Evolutionary conservation across 2,113 vertebrate species (phyloP).

Genomic region (Cyprinodon variegatus): DNA sequence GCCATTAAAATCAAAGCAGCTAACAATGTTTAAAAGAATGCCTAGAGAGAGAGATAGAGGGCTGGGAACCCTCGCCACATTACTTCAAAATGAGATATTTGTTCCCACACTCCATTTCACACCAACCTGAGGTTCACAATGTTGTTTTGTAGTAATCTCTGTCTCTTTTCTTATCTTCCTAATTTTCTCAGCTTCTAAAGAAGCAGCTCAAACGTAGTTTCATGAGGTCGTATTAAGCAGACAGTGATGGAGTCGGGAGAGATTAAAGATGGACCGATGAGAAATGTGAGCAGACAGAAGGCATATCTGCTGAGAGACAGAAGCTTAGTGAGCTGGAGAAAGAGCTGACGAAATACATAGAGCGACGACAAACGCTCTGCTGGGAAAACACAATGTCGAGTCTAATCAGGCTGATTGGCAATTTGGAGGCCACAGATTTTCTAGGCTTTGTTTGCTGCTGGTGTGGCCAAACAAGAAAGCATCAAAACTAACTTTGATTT

Average conservation of each 20-base stretch:
- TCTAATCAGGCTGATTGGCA: constrained; percentile 72
- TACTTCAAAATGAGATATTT: constrained; percentile 64
- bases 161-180: constrained; percentile 56
- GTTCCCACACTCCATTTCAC: constrained; percentile 58
- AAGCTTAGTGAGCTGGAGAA: constrained; percentile 47
- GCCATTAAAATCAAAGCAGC: constrained; percentile 70
- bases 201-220: constrained; percentile 54
- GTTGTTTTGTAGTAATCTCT: constrained; percentile 52
- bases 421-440: constrained; percentile 69
- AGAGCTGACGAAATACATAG: constrained; percentile 56
- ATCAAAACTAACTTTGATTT: constrained; percentile 46
- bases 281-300: constrained; percentile 53
- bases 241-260: constrained; percentile 43
- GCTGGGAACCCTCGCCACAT: constrained; percentile 45
- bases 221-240: constrained; percentile 52
- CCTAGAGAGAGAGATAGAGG: constrained; percentile 39
- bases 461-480: constrained; percentile 46
- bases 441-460: constrained; percentile 54
- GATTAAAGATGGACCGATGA: constrained; percentile 51
- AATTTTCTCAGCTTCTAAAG: constrained; percentile 49
- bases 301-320: constrained; percentile 47
- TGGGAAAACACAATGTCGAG: constrained; percentile 66
- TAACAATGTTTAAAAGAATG: constrained; percentile 67
- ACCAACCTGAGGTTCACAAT: constrained; percentile 37
- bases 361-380: constrained; percentile 52